Percentiles rank a stretch among this genome's conserved stretches.
Conservation (phyloP, 2,888 invertebrate genomes). For the Podotricha telesiphe region DNA sequence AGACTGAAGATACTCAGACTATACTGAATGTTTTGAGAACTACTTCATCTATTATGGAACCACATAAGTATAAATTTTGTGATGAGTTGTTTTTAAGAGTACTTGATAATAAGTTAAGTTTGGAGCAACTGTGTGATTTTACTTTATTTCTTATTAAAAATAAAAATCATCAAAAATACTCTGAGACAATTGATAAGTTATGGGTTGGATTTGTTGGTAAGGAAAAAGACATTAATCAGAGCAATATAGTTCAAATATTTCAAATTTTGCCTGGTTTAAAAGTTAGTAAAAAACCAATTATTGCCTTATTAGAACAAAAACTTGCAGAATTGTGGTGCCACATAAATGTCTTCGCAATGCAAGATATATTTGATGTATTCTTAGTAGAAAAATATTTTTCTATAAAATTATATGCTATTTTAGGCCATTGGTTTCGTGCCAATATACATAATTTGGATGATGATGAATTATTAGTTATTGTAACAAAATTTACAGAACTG, state of each 20-base stretch:
- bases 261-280: constrained; percentile 82
- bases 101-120: constrained; percentile 82
- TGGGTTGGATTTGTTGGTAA: constrained; percentile 86
- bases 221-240: constrained; percentile 82
- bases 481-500: constrained; percentile 80
- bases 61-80: constrained; percentile 80
- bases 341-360: constrained; percentile 73
- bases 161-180: constrained; percentile 71
- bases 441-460: constrained; percentile 85
- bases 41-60: constrained; percentile 68
- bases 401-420: constrained; percentile 67
- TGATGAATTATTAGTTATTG: constrained; percentile 79
- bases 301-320: constrained; percentile 84
- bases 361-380: constrained; percentile 75
- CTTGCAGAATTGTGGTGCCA: constrained; percentile 83
- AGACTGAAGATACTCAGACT: constrained; percentile 76
- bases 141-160: constrained; percentile 80
- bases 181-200: constrained; percentile 84
- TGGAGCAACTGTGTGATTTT: constrained; percentile 85
- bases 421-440: constrained; percentile 83
- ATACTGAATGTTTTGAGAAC: constrained; percentile 73
- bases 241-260: constrained; percentile 83
- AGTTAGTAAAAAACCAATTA: constrained; percentile 83
- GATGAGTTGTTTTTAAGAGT: constrained; percentile 85
- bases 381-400: constrained; percentile 67